A percentile compares a stretch with the other conserved stretches of the same genome.
phyloP scores from a whole-genome alignment of 1,140 invertebrate species.

The Aplysia californica region DNA sequence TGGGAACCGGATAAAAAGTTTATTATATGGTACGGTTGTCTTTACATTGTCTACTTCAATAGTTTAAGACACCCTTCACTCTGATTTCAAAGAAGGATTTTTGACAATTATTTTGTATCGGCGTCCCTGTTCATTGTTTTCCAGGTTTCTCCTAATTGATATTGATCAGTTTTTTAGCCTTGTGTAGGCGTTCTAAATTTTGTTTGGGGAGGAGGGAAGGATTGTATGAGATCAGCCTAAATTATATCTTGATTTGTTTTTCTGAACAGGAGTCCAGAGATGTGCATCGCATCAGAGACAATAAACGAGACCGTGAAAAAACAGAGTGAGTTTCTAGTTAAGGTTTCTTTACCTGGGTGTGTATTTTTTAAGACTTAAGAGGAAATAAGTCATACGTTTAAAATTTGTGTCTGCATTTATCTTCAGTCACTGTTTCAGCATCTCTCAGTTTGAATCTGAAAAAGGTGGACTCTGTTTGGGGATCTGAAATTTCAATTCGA shows the following conservation, averaged over 20 bases:
- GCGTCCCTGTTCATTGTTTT: neutral
- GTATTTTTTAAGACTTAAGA: neutral
- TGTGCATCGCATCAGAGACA: slow-evolving; percentile 11
- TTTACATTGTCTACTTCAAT: no score
- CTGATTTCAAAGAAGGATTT: neutral
- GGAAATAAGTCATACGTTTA: neutral
- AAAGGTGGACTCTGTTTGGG: no score
- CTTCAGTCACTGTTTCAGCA: no score
- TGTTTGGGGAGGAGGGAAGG: neutral
- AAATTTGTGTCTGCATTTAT: neutral
- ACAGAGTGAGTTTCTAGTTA: slow-evolving; percentile 27
- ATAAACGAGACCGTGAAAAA: neutral
- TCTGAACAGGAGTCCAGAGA: slow-evolving; percentile 15
- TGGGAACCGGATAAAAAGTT: no score
- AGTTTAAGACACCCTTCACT: no score
- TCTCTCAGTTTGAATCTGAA: no score
- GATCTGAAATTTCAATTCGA: neutral
- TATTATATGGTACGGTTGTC: no score
- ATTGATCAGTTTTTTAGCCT: neutral
- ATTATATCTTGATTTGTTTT: neutral
- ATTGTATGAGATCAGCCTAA: neutral
- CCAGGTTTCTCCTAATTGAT: neutral
- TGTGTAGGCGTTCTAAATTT: neutral
- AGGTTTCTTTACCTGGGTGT: neutral
- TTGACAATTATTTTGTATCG: neutral